A percentile compares a stretch with the other conserved stretches of the same genome.
Evolutionary conservation across 2,888 invertebrate genomes (phyloP).

Genomic region (Tipula confusa): DNA sequence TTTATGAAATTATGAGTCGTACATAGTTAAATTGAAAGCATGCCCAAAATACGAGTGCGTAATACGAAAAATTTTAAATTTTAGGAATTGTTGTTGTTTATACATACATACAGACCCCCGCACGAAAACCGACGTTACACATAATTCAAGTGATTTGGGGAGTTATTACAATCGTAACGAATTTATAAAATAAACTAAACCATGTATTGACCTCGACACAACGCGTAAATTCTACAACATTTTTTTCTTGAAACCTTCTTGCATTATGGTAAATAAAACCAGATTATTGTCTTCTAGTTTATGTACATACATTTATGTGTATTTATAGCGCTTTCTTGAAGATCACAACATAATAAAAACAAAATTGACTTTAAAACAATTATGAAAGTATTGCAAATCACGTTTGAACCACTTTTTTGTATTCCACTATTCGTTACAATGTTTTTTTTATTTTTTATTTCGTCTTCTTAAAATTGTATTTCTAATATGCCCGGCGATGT

Average conservation of each 20-base stretch:
- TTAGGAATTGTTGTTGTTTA: background rate
- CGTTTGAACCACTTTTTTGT: background rate
- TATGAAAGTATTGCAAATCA: constrained; percentile 25
- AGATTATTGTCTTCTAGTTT: constrained; percentile 3
- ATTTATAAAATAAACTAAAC: background rate
- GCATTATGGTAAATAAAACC: background rate
- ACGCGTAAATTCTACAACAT: background rate
- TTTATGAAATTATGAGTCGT: background rate
- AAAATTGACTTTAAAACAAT: background rate
- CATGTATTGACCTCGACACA: background rate
- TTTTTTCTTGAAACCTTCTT: background rate
- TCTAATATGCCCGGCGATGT: background rate
- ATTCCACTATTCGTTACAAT: background rate
- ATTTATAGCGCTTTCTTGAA: background rate
- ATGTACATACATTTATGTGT: background rate
- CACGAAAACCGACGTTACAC: too few species aligned
- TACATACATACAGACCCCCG: background rate
- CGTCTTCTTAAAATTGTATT: background rate
- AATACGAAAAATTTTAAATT: too few species aligned
- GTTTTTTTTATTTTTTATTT: background rate
- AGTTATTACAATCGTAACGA: too few species aligned
- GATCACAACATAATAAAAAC: background rate
- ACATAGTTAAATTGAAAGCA: background rate
- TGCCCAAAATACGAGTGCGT: background rate
- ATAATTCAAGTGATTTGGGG: too few species aligned